These are phyloP conservation scores for Paedocypris micromegethes DNA, from an alignment of 2,797 vertebrate species.

Conservation along the genomic window DNA sequence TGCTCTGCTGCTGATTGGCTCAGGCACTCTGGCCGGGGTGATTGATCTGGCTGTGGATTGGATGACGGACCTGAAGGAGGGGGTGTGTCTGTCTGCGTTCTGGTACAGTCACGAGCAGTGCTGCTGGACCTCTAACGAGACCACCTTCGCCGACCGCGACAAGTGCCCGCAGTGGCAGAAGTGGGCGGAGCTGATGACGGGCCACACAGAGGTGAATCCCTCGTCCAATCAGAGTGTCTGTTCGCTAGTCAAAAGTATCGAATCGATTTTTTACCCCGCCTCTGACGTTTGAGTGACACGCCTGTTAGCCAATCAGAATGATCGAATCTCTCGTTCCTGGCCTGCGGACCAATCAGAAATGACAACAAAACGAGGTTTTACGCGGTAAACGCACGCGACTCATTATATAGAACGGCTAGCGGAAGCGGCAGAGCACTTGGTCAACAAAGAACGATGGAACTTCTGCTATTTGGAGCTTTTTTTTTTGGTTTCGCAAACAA, in stretches of 20 bases:
- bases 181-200: constrained; percentile 92
- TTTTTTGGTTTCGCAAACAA: too few relatives aligned
- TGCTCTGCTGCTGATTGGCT: neutral
- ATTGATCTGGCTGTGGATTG: constrained; percentile 97
- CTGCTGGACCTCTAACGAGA: constrained; percentile 95
- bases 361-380: too few relatives aligned
- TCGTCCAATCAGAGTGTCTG: neutral
- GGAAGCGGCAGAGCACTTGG: too few relatives aligned
- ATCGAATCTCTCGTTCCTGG: too few relatives aligned
- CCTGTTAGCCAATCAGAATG: too few relatives aligned
- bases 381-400: too few relatives aligned
- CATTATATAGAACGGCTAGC: too few relatives aligned
- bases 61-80: constrained; percentile 98
- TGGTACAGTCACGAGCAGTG: constrained; percentile 98
- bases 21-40: constrained; percentile 91
- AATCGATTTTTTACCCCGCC: too few relatives aligned
- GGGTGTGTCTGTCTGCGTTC: constrained; percentile 89
- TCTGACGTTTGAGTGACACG: too few relatives aligned
- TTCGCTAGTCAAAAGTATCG: neutral
- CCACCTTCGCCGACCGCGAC: constrained; percentile 91
- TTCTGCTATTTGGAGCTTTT: too few relatives aligned
- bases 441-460: too few relatives aligned
- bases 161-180: constrained; percentile 97
- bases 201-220: constrained; percentile 74
- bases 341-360: too few relatives aligned